Base-by-base conservation (phyloP, 1,140 invertebrate genomes). In the Bacillus rossius region DNA sequence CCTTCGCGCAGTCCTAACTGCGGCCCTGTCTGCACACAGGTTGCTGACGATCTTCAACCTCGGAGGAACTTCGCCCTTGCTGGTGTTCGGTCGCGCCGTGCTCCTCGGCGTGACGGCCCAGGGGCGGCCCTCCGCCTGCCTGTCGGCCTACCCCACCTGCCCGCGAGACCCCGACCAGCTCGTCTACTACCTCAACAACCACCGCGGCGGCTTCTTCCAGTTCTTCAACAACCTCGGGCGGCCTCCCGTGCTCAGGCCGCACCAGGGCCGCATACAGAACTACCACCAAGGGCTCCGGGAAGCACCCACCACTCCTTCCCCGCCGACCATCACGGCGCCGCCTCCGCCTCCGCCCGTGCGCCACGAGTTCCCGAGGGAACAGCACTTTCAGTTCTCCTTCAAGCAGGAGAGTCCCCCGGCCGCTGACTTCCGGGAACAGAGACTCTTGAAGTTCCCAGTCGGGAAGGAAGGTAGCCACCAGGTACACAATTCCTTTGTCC, bases 171-270 rank as follows among this genome's bases (percentile, higher is more conserved):
- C 85, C 23, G 81, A 86, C 57, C 79, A 83, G 64, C 75, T 91
- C 8, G 78, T 91, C 26, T 75, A 88, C 68, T 92, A 92, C 69
- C 75, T 92, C 45, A 92, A 92, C 73, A 92, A 91, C 72, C 82
- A 92, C 68, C 89, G 90, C 56, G 89, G 90, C 40, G 90, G 89
- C 8, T 89, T 91, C 69, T 92, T 91, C 69, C 79, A 86, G 54
- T 88, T 87, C 65, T 91, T 92, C 67, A 83, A 79, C 25, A 50
- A n/a, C 20, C 19, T 13, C 48, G 17, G 17, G 23, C 48, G 14
- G 19, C 26, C n/a, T 17, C 26, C 20, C 14, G 23, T 26, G 20
- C 48, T 16, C 22, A 50, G 29, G 10, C 29, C 29, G 5, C 4
- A 26, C 0, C 13, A 10, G 37, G 14, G 48, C 8, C 48, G 48